These are phyloP conservation scores for Neodiprion lecontei DNA, from an alignment of 1,140 invertebrate genomes.

Conservation along the genomic window DNA sequence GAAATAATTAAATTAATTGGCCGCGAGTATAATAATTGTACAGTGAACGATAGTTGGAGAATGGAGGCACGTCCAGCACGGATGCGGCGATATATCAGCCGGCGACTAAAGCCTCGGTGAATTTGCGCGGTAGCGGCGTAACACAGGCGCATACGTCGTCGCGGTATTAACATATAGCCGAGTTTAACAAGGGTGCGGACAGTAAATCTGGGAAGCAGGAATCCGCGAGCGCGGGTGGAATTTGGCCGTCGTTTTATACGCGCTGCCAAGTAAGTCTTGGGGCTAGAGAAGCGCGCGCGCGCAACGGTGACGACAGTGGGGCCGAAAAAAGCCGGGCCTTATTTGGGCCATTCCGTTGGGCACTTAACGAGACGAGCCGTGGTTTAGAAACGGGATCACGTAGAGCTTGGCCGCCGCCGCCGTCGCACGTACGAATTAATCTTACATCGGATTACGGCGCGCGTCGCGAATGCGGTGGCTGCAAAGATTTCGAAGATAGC, in stretches of 20 bases:
- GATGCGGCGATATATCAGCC: background rate
- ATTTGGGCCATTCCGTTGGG: slow-evolving; percentile 37
- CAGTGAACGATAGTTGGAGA: no score
- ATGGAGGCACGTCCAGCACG: no score
- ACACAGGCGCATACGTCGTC: slow-evolving; percentile 15
- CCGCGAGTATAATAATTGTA: no score
- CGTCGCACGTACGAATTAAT: background rate
- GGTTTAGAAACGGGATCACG: slow-evolving; percentile 8
- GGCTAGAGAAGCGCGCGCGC: slow-evolving; percentile 8
- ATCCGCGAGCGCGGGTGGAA: slow-evolving; percentile 33
- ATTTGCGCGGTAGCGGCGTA: background rate
- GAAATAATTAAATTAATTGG: no score
- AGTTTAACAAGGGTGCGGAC: slow-evolving; percentile 43
- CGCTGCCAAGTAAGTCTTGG: slow-evolving; percentile 35
- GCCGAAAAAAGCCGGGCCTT: slow-evolving; percentile 33
- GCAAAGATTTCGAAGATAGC: slow-evolving; percentile 1
- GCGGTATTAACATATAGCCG: slow-evolving; percentile 51
- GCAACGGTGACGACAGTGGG: slow-evolving; percentile 15
- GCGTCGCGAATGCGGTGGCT: background rate
- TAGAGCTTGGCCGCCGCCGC: background rate
- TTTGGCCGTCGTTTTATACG: slow-evolving; percentile 17
- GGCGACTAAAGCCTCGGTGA: background rate
- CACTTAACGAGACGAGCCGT: slow-evolving; percentile 18
- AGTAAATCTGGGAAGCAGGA: slow-evolving; percentile 25
- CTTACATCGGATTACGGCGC: background rate